Evolutionary conservation across 2,113 vertebrate genomes (phyloP).

Genomic region (Tylochromis polylepis): DNA sequence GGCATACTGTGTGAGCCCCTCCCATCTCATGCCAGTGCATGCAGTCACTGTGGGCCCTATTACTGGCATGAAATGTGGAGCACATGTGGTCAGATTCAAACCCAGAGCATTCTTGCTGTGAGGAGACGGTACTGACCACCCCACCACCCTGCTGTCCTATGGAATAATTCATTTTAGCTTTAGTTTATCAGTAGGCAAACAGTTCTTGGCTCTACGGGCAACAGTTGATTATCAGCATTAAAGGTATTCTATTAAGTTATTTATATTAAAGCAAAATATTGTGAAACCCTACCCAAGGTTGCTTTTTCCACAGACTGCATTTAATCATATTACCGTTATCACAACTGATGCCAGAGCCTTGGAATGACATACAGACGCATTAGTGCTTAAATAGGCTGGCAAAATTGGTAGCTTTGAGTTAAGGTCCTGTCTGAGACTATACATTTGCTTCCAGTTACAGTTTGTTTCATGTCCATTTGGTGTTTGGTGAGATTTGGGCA

Average conservation of each 20-base stretch:
- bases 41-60: neutral
- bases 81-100: neutral
- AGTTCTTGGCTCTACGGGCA: neutral
- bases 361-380: neutral
- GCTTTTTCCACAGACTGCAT: neutral
- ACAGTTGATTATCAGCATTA: neutral
- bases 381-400: neutral
- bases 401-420: neutral
- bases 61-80: neutral
- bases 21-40: neutral
- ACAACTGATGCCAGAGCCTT: neutral
- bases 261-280: neutral
- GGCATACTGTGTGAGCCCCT: neutral
- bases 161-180: neutral
- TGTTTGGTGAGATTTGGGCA: neutral
- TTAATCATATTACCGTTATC: neutral
- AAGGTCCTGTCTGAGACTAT: neutral
- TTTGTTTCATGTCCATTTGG: neutral
- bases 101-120: neutral
- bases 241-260: neutral
- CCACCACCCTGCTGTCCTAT: neutral
- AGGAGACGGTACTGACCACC: fast-evolving
- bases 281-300: neutral
- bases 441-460: neutral
- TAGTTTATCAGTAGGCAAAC: neutral